phyloP scores from a whole-genome alignment of 37 sponge, comb jelly and placozoan species.

The Aphrocallistes beatrix region DNA sequence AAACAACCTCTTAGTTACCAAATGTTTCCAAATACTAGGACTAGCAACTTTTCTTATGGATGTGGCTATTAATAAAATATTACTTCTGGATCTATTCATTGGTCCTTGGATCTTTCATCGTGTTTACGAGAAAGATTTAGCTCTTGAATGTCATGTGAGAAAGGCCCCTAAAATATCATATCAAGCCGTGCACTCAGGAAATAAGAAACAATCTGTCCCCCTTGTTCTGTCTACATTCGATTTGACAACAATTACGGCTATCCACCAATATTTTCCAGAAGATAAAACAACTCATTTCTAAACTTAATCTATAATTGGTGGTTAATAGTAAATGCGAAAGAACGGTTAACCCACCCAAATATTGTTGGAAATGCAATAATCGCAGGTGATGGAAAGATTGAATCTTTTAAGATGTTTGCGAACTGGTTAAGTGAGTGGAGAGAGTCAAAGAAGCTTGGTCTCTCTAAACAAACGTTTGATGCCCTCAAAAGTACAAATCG shows the following conservation, averaged over 20 bases:
- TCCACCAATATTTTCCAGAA: background rate
- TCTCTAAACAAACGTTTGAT: background rate
- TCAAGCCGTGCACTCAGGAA: constrained; percentile 2
- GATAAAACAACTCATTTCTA: too few relatives aligned
- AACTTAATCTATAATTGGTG: background rate
- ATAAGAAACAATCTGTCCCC: constrained; percentile 8
- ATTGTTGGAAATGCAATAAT: background rate
- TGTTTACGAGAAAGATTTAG: background rate
- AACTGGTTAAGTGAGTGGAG: background rate
- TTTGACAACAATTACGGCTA: constrained; percentile 2
- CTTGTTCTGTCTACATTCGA: constrained; percentile 17
- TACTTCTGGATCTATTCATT: background rate
- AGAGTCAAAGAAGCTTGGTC: background rate
- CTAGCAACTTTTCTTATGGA: background rate
- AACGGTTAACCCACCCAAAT: background rate
- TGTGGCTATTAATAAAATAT: background rate
- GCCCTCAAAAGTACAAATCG: background rate
- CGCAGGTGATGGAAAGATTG: background rate
- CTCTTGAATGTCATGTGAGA: constrained; percentile 19
- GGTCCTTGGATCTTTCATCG: background rate
- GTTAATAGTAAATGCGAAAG: background rate
- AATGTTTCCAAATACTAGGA: background rate
- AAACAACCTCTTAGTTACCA: background rate
- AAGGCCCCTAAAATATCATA: background rate
- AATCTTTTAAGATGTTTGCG: background rate